Evolutionary conservation across 2,888 invertebrate species (phyloP), one percentile per base, ranked within the genome.

Genomic region (Erebia epiphron): DNA sequence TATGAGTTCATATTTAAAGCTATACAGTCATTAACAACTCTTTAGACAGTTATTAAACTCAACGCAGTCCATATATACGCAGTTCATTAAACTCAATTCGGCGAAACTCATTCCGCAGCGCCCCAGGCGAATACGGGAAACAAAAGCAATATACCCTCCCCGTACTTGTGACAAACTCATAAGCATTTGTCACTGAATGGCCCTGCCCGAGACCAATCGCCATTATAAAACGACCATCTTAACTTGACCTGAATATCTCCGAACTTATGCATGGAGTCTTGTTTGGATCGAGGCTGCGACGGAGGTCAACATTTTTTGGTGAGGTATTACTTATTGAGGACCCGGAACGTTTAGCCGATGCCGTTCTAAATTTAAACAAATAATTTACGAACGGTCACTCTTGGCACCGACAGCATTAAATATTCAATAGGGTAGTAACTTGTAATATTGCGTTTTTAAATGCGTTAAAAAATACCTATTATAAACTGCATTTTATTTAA

Each of bases 291-390:
- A 65, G 54, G 26, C 46, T 56, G 58, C 41, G 68, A 65, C 13
- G 71, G 56, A 80, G 90, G 70, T 80, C 90, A 75, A 35, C 8
- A 1, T 63, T 75, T 70, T 72, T 61, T 86, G 88, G 89, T 78
- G 72, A 70, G 66, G 80, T 82, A 91, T 92, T 91, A 91, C 90
- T 91, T 93, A 93, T 92, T 91, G 90, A 90, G 89, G 89, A 88
- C 90, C 91, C 88, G 85, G 89, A 92, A 91, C 91, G 90, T 89
- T 92, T 91, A 92, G 86, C 84, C 88, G 90, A 91, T 91, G 86
- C 90, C 84, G 86, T 88, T 91, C 91, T 91, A 93, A 92, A 92
- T 92, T 92, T 90, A 86, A 91, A 91, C 91, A 89, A 91, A 93
- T 92, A 92, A 92, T 92, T 93, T 91, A 92, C 89, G 87, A 86